Evolutionary conservation across 2,888 invertebrate genomes (phyloP).

Genomic region (Drosophila peninsularis): DNA sequence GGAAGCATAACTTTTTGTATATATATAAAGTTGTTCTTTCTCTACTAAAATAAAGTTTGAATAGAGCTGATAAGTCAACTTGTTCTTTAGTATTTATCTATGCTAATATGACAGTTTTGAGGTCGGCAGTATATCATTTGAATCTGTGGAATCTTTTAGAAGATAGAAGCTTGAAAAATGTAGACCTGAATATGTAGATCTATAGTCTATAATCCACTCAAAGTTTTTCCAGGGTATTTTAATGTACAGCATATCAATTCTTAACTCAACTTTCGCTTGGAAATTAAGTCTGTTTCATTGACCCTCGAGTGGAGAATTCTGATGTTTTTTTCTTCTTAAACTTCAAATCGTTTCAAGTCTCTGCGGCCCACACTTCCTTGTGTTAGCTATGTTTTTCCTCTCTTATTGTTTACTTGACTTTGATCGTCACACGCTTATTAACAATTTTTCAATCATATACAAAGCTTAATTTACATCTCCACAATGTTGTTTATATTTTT

Average conservation of each 20-base stretch:
- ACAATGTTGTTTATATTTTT: constrained; percentile 30
- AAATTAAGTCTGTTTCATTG: constrained; percentile 24
- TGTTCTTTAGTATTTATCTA: background rate
- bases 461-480: constrained; percentile 49
- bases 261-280: constrained; percentile 43
- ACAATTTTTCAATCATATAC: constrained; percentile 36
- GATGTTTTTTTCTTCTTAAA: constrained; percentile 4
- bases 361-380: constrained; percentile 28
- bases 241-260: background rate
- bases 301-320: background rate
- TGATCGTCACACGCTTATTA: constrained; percentile 24
- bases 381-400: constrained; percentile 6
- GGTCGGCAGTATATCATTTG: background rate
- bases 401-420: constrained; percentile 7
- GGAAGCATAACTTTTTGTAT: background rate
- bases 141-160: too few relatives aligned
- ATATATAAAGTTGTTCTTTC: background rate
- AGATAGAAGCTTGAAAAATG: too few relatives aligned
- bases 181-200: too few relatives aligned
- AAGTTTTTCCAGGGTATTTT: background rate
- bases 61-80: too few relatives aligned
- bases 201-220: too few relatives aligned
- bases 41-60: background rate
- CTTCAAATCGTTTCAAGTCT: constrained; percentile 7
- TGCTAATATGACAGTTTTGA: background rate